Percentiles rank a stretch among this genome's conserved stretches.
Evolutionary conservation across 2,797 vertebrate genomes (phyloP).

Genomic region (Bryconaethiops microstoma): DNA sequence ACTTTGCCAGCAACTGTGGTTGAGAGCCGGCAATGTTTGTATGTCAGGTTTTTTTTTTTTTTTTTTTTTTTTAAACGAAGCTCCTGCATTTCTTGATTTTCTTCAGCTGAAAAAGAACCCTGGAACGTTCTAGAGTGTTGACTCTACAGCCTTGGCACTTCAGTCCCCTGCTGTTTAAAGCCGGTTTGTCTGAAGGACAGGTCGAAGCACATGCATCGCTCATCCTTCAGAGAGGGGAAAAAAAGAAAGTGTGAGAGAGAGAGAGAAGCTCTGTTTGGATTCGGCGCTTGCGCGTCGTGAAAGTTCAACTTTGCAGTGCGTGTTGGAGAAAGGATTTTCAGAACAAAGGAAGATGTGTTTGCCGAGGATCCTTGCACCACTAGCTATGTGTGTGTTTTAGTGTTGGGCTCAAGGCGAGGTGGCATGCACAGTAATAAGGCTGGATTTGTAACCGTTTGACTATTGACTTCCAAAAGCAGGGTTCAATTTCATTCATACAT

Average conservation of each 20-base stretch:
- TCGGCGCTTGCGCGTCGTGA: conserved; percentile 50
- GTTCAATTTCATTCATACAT: conserved; percentile 39
- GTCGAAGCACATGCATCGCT: conserved; percentile 55
- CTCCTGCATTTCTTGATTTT: conserved; percentile 40
- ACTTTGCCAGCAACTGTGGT: conserved; percentile 8
- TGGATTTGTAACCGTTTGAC: conserved; percentile 53
- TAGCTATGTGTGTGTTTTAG: conserved; percentile 61
- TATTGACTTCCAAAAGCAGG: conserved; percentile 38
- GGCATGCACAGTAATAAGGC: conserved; percentile 54
- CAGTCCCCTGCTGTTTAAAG: conserved; percentile 49
- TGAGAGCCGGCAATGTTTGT: conserved; percentile 28
- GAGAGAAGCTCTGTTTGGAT: conserved; percentile 58
- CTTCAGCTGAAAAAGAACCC: conserved; percentile 36
- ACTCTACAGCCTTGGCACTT: conserved; percentile 53
- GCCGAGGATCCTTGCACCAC: conserved; percentile 60
- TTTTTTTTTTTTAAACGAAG: conserved; percentile 24
- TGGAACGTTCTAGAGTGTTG: conserved; percentile 59
- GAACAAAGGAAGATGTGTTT: conserved; percentile 64
- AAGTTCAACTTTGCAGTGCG: conserved; percentile 60
- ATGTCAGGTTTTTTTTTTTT: conserved; percentile 20
- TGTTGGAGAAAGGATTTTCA: conserved; percentile 63
- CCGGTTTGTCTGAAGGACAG: conserved; percentile 59
- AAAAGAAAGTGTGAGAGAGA: conserved; percentile 30
- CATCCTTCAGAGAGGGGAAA: conserved; percentile 46
- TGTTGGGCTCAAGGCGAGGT: conserved; percentile 54